phyloP scores from a whole-genome alignment of 2,888 invertebrate species.

The Drosophila sordidapex region DNA sequence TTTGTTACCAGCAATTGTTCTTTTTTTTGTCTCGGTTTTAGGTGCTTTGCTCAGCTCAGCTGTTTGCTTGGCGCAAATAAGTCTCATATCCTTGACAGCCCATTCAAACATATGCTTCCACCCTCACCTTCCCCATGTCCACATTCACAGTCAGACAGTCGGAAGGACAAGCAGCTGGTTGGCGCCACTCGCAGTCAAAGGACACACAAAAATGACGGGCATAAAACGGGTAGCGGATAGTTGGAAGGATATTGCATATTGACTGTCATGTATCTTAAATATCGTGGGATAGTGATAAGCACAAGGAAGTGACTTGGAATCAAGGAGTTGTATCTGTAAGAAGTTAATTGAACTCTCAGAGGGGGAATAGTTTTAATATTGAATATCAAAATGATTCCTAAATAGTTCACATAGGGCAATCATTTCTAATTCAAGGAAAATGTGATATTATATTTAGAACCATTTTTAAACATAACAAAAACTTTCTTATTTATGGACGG shows the following conservation, averaged over 20 bases:
- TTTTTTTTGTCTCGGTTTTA: slow-evolving; percentile 46
- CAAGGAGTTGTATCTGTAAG: neutral
- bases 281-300: neutral
- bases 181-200: slow-evolving; percentile 43
- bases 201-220: slow-evolving; percentile 19
- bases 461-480: neutral
- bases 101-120: slow-evolving; percentile 5
- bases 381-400: neutral
- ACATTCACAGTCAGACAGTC: slow-evolving; percentile 1
- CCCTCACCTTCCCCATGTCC: neutral
- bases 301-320: neutral
- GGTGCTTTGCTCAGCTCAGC: slow-evolving; percentile 57
- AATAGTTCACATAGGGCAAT: neutral
- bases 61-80: slow-evolving; percentile 71
- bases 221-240: neutral
- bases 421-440: too few relatives aligned
- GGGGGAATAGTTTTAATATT: neutral
- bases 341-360: neutral
- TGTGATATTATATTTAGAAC: too few relatives aligned
- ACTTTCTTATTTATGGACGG: neutral
- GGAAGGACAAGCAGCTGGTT: slow-evolving; percentile 27
- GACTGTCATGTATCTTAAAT: neutral
- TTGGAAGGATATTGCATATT: neutral
- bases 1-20: slow-evolving; percentile 33
- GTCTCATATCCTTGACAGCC: slow-evolving; percentile 44